These are phyloP conservation scores for Rhinichthys klamathensis DNA, from an alignment of 2,113 vertebrate species.

Conservation along the genomic window DNA sequence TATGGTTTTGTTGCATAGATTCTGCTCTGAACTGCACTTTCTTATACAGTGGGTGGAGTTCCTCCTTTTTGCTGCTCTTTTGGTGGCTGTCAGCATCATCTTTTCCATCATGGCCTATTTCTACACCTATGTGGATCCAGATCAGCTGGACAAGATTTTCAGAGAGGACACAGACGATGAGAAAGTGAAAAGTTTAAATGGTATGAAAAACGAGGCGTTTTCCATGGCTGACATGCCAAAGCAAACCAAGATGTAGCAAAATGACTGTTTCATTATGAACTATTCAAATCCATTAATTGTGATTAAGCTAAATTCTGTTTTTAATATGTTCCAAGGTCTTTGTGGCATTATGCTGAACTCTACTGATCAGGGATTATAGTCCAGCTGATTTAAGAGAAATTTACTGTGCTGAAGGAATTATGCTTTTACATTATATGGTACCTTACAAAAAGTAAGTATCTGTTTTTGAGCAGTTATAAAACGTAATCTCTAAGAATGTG, in stretches of 20 bases:
- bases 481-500: background rate
- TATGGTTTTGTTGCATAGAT: slow-evolving; percentile 6
- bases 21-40: background rate
- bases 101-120: slow-evolving; percentile 95
- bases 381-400: slow-evolving; percentile 18
- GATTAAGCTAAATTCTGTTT: background rate
- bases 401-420: background rate
- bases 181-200: slow-evolving; percentile 50
- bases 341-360: slow-evolving; percentile 9
- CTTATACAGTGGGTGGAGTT: slow-evolving; percentile 93
- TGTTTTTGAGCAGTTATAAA: background rate
- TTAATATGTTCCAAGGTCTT: background rate
- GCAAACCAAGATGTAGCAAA: slow-evolving; percentile 79
- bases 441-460: background rate
- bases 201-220: slow-evolving; percentile 12
- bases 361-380: slow-evolving; percentile 7
- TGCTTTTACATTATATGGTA: background rate
- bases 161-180: slow-evolving; percentile 60
- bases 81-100: slow-evolving; percentile 86
- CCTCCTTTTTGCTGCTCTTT: slow-evolving; percentile 86
- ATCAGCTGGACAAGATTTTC: slow-evolving; percentile 71
- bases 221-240: slow-evolving; percentile 52
- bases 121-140: slow-evolving; percentile 84
- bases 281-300: background rate
- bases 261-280: background rate